These are phyloP conservation scores for Tragelaphus buxtoni DNA, from an alignment of 2,113 vertebrate genomes.

Conservation along the genomic window DNA sequence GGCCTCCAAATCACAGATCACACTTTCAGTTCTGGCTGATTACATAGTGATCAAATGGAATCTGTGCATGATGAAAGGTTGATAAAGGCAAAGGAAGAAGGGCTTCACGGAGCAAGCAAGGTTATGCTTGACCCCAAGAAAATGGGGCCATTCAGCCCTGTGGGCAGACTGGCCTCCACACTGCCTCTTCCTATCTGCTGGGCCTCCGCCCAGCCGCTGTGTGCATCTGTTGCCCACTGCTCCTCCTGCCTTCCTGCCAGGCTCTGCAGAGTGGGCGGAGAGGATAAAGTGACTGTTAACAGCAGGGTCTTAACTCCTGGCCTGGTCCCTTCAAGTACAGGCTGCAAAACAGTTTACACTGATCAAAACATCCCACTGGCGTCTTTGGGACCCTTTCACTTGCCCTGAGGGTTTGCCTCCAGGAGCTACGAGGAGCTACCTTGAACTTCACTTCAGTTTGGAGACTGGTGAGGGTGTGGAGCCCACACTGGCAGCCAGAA, in stretches of 20 bases:
- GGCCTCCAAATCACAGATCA: conserved; percentile 72
- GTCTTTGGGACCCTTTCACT: not conserved
- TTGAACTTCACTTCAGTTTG: not conserved
- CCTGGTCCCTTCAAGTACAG: not conserved
- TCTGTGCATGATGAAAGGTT: not conserved
- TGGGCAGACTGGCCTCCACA: not conserved
- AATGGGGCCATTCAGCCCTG: not conserved
- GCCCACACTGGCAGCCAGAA: accelerated
- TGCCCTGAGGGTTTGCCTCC: not conserved
- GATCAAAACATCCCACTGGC: not conserved
- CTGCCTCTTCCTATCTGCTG: not conserved
- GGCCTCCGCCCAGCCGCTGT: not conserved
- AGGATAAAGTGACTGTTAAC: conserved; percentile 31
- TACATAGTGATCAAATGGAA: conserved; percentile 62
- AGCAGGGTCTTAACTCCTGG: conserved; percentile 49
- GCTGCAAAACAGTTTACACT: not conserved
- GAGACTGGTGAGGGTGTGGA: accelerated
- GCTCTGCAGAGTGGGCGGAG: not conserved
- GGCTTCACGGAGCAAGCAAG: not conserved
- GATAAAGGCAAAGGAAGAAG: conserved; percentile 5
- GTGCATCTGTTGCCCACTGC: not conserved
- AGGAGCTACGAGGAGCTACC: not conserved
- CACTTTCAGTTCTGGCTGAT: conserved; percentile 50
- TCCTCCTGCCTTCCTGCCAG: not conserved
- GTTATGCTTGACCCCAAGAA: conserved; percentile 21